A percentile compares a stretch with the other conserved stretches of the same genome.
These are phyloP conservation scores for Cryptocheilus praepositus DNA, from an alignment of 2,888 invertebrate species.

Conservation along the genomic window DNA sequence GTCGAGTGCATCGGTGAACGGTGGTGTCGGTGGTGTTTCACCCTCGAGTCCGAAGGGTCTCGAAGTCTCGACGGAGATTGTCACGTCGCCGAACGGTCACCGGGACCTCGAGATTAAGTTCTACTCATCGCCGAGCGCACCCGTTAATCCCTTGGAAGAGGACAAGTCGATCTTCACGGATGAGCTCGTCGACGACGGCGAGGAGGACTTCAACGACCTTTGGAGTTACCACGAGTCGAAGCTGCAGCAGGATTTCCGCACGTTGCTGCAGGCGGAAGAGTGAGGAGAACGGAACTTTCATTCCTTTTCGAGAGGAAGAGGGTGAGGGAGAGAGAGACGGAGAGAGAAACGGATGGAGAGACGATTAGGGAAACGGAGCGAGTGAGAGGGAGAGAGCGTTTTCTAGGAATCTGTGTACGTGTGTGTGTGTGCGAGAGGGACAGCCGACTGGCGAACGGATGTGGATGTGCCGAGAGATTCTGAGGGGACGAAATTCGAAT, in stretches of 20 bases:
- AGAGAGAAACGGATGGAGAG: slow-evolving; percentile 4
- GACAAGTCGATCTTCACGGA: slow-evolving; percentile 55
- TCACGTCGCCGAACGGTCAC: slow-evolving; percentile 86
- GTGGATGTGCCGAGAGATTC: not conserved
- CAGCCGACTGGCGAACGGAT: not conserved
- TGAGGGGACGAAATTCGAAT: not conserved
- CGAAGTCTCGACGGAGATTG: slow-evolving; percentile 86
- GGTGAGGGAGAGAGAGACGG: not conserved
- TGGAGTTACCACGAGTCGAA: slow-evolving; percentile 73
- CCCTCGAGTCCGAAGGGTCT: slow-evolving; percentile 74
- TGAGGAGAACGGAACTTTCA: slow-evolving; percentile 44
- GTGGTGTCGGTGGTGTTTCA: slow-evolving; percentile 25
- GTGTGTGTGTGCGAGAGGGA: slow-evolving; percentile 1
- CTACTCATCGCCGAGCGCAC: slow-evolving; percentile 79
- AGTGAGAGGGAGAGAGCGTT: slow-evolving; percentile 2
- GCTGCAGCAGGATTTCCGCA: slow-evolving; percentile 71
- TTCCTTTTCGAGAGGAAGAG: not conserved
- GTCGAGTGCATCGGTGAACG: slow-evolving; percentile 37
- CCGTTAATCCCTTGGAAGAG: slow-evolving; percentile 61
- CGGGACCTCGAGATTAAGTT: slow-evolving; percentile 87
- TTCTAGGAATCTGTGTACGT: not conserved
- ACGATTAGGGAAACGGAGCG: not conserved
- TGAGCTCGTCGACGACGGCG: slow-evolving; percentile 56
- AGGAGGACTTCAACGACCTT: slow-evolving; percentile 69
- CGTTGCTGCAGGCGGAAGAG: slow-evolving; percentile 70